A percentile compares a stretch with the other conserved stretches of the same genome.
Conservation (phyloP, 2,113 vertebrate genomes). For the Tauraco erythrolophus region DNA sequence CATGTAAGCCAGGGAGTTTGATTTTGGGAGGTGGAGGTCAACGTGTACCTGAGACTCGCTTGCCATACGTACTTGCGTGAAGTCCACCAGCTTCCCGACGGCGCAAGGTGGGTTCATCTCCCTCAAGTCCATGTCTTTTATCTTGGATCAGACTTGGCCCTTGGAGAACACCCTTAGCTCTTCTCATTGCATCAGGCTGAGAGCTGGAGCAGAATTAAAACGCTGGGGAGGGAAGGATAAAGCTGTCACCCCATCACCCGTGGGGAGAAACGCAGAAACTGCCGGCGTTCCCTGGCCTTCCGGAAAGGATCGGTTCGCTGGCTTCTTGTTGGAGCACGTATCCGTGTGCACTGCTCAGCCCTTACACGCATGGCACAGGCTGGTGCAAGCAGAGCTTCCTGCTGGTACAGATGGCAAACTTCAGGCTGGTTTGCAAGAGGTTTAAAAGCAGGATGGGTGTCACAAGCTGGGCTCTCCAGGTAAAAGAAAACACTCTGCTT, state of each 20-base stretch:
- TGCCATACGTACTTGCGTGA: accelerated
- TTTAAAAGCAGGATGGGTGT: background rate
- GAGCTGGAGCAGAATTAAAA: background rate
- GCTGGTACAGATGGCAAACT: background rate
- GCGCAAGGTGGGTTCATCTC: background rate
- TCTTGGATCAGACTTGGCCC: background rate
- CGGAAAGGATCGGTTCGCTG: background rate
- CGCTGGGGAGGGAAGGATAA: accelerated
- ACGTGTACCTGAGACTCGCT: accelerated
- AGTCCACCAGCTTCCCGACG: background rate
- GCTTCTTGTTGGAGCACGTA: background rate
- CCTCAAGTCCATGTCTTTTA: background rate
- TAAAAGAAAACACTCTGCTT: background rate
- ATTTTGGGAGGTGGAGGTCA: background rate
- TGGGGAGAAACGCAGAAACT: background rate
- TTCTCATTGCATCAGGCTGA: background rate
- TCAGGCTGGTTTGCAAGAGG: background rate
- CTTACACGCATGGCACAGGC: background rate
- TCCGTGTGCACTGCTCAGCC: background rate
- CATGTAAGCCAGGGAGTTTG: background rate
- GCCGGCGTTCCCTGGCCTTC: background rate
- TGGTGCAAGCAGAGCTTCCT: background rate
- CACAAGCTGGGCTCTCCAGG: background rate
- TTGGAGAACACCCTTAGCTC: background rate
- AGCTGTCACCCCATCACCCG: background rate